A percentile compares a stretch with the other conserved stretches of the same genome.
Conservation (phyloP, 2,797 vertebrate genomes). For the Nyctalus aviator region DNA sequence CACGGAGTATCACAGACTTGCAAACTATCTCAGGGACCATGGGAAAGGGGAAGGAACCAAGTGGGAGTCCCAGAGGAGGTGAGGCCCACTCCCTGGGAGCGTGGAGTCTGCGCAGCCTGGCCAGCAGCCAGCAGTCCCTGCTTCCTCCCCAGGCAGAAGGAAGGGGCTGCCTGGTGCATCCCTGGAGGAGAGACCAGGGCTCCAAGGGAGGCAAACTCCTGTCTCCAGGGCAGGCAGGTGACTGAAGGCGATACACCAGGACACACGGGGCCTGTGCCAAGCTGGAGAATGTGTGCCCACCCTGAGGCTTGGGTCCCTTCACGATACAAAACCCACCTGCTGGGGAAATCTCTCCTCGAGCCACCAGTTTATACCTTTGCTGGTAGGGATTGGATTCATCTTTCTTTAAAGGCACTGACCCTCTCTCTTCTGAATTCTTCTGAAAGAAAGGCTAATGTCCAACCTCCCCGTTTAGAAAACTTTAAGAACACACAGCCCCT, state of each 20-base stretch:
- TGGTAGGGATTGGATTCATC: not conserved
- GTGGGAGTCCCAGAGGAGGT: not conserved
- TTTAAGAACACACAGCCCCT: not conserved
- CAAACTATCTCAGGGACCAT: fast-evolving
- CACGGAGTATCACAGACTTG: not conserved
- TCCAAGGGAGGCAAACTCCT: not conserved
- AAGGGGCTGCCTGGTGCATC: not conserved
- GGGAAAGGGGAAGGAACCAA: not conserved
- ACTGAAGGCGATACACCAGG: not conserved
- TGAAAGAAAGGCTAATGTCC: not conserved
- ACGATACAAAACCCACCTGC: not conserved
- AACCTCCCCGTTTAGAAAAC: not conserved
- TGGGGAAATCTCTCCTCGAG: not conserved
- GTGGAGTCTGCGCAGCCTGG: not conserved
- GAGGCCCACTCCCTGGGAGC: not conserved
- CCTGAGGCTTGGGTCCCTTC: not conserved
- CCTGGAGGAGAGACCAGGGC: not conserved
- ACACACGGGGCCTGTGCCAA: not conserved
- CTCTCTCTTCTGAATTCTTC: not conserved
- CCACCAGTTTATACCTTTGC: not conserved
- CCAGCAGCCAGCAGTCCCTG: not conserved
- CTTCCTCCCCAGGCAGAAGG: not conserved
- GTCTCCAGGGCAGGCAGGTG: not conserved
- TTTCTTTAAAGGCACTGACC: not conserved
- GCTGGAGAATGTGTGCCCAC: not conserved